These are phyloP conservation scores for Diglossa cyanea DNA, from an alignment of 2,797 vertebrate genomes.

Conservation along the genomic window DNA sequence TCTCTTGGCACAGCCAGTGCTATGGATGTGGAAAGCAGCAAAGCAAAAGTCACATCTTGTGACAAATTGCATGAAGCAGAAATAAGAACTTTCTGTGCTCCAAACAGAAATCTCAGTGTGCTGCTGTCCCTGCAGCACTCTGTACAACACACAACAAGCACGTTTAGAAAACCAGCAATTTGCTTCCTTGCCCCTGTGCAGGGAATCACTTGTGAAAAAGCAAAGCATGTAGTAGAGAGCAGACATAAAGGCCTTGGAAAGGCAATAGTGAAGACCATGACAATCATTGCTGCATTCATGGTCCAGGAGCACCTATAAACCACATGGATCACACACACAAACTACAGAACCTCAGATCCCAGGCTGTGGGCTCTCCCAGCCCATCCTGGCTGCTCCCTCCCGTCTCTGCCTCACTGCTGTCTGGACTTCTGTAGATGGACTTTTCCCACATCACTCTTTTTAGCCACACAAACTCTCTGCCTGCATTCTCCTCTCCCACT, in stretches of 20 bases:
- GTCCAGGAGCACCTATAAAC: background rate
- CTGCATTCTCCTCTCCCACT: background rate
- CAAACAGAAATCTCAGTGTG: background rate
- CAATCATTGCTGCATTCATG: background rate
- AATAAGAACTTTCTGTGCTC: background rate
- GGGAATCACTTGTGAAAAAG: background rate
- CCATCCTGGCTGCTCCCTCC: background rate
- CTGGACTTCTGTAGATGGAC: background rate
- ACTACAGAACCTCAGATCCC: background rate
- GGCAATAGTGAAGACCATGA: background rate
- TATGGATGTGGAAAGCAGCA: background rate
- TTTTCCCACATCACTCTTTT: background rate
- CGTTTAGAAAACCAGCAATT: background rate
- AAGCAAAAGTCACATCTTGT: background rate
- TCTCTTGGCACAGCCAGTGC: fast-evolving
- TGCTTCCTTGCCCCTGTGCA: background rate
- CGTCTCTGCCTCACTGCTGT: background rate
- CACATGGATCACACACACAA: background rate
- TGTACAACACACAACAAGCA: background rate
- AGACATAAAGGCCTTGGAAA: background rate
- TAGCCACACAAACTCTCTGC: background rate
- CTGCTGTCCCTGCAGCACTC: background rate
- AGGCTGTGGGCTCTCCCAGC: background rate
- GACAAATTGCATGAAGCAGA: background rate
- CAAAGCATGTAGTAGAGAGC: background rate